phyloP scores from a whole-genome alignment of 2,797 vertebrate genomes.

The Micromesistius poutassou region DNA sequence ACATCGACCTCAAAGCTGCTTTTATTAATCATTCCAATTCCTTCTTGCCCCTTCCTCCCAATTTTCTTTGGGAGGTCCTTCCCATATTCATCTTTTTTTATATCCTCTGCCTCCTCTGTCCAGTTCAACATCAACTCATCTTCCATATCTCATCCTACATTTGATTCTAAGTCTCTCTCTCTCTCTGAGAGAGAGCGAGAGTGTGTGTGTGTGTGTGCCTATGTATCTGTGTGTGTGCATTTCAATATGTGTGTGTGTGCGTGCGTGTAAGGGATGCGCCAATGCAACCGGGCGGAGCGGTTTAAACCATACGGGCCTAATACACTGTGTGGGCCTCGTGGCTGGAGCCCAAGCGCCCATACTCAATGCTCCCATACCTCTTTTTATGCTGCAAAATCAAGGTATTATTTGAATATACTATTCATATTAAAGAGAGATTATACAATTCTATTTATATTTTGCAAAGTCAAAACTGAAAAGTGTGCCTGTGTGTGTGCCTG shows the following conservation, averaged over 20 bases:
- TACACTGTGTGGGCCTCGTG: not conserved
- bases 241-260: slow-evolving; percentile 48
- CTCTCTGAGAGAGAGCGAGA: slow-evolving; percentile 17
- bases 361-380: no score
- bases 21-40: not conserved
- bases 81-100: not conserved
- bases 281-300: no score
- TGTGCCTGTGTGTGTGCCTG: no score
- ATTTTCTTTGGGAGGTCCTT: not conserved
- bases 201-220: not conserved
- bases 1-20: not conserved
- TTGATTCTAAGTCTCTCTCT: slow-evolving; percentile 8
- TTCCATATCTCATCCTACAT: not conserved
- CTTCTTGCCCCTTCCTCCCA: not conserved
- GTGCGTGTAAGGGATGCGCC: not conserved
- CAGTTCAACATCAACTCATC: not conserved
- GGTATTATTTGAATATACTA: no score
- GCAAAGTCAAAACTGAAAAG: no score
- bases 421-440: no score
- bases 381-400: no score
- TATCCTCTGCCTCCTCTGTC: not conserved
- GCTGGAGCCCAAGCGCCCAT: no score
- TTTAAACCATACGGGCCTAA: no score
- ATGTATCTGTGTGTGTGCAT: slow-evolving; percentile 51
- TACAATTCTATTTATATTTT: no score